phyloP scores from a whole-genome alignment of 2,888 invertebrate genomes.

The Blera fallax region DNA sequence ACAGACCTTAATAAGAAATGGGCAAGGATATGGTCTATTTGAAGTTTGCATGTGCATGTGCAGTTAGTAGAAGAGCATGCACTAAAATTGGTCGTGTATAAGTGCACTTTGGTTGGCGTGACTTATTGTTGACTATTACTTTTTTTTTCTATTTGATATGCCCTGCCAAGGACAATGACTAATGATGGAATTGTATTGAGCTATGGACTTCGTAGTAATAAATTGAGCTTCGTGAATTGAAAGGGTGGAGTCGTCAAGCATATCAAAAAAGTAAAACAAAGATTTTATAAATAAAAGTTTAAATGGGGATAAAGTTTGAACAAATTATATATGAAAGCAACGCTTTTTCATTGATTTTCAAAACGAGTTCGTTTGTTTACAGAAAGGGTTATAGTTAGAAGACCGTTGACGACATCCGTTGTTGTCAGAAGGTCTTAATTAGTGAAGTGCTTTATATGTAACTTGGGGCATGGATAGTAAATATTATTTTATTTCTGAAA shows the following conservation, averaged over 20 bases:
- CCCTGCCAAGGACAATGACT: constrained; percentile 54
- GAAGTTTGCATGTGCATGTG: constrained; percentile 1
- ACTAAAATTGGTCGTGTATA: constrained; percentile 1
- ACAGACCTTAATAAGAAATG: background rate
- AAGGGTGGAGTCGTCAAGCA: background rate
- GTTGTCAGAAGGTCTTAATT: background rate
- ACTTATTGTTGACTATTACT: constrained; percentile 9
- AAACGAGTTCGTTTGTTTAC: background rate
- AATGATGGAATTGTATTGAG: constrained; percentile 40
- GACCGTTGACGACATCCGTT: background rate
- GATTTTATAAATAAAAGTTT: background rate
- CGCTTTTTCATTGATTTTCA: background rate
- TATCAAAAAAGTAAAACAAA: background rate
- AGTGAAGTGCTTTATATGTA: too few relatives aligned
- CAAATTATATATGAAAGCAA: background rate
- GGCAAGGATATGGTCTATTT: background rate
- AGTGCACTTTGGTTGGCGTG: constrained; percentile 41
- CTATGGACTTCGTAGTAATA: constrained; percentile 2
- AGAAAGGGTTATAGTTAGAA: background rate
- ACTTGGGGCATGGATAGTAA: too few relatives aligned
- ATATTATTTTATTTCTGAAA: too few relatives aligned
- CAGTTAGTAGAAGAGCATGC: background rate
- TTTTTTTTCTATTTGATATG: background rate
- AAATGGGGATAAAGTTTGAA: background rate
- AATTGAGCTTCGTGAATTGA: background rate